Evolutionary conservation across 2,888 invertebrate genomes (phyloP).

Genomic region (Euzetes globulus): DNA sequence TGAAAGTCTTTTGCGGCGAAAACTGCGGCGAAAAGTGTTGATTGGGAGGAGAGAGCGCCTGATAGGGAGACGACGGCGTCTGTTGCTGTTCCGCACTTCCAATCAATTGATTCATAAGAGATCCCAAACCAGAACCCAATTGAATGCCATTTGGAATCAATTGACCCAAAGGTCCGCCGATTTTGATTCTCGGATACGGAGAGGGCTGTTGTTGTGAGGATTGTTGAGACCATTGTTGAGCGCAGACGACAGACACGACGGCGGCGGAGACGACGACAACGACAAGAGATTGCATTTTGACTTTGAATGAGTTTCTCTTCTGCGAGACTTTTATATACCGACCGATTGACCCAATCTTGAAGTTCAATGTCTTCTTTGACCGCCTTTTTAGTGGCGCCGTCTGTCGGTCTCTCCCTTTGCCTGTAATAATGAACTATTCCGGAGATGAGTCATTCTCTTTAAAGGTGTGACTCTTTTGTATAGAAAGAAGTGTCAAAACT

Average conservation of each 20-base stretch:
- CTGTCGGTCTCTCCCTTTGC: too few relatives aligned
- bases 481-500: background rate
- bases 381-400: too few relatives aligned
- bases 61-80: background rate
- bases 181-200: conserved; percentile 27
- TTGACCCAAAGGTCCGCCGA: conserved; percentile 34
- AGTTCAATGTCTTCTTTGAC: too few relatives aligned
- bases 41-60: background rate
- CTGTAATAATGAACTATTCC: too few relatives aligned
- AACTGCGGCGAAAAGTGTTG: background rate
- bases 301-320: too few relatives aligned
- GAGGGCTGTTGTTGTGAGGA: background rate
- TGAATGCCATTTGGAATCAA: conserved; percentile 21
- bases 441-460: too few relatives aligned
- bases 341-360: background rate
- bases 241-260: background rate
- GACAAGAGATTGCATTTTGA: too few relatives aligned
- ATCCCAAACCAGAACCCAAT: conserved; percentile 28
- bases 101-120: conserved; percentile 21
- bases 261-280: too few relatives aligned
- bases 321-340: too few relatives aligned
- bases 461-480: too few relatives aligned
- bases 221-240: background rate
- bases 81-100: background rate
- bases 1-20: background rate